Percentiles rank a stretch among this genome's conserved stretches.
Evolutionary conservation across 2,797 vertebrate genomes (phyloP).

Genomic region (Pelochelys cantorii): DNA sequence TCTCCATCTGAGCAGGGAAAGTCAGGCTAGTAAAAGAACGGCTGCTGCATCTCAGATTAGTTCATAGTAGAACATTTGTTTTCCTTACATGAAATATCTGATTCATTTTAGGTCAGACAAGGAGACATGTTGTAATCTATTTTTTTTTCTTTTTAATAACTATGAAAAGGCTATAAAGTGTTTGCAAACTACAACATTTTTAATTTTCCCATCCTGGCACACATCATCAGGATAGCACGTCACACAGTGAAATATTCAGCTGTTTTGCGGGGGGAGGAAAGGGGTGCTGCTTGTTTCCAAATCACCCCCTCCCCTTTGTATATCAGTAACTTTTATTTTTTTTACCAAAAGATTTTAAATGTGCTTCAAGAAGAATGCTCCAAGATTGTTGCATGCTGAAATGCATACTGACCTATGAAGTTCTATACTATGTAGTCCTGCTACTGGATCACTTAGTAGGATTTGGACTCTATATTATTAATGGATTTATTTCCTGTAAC

Average conservation of each 20-base stretch:
- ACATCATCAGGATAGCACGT: not conserved
- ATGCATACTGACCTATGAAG: not conserved
- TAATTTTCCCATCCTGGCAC: not conserved
- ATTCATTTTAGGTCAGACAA: not conserved
- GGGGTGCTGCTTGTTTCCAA: not conserved
- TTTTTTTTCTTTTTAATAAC: not conserved
- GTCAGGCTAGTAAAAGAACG: not conserved
- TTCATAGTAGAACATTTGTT: constrained; percentile 1
- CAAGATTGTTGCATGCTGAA: not conserved
- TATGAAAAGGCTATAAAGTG: not conserved
- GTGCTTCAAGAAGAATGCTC: not conserved
- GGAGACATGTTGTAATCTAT: not conserved
- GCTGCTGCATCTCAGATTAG: not conserved
- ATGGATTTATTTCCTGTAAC: not conserved
- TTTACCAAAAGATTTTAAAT: not conserved
- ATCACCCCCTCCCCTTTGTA: not conserved
- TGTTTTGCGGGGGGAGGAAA: too few relatives aligned
- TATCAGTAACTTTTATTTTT: not conserved
- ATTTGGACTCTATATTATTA: not conserved
- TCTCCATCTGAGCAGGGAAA: not conserved
- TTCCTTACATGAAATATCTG: constrained; percentile 9
- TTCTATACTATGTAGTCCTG: not conserved
- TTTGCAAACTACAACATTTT: not conserved
- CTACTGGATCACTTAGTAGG: not conserved
- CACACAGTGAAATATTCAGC: not conserved